These are phyloP conservation scores for Synergus itoensis DNA, from an alignment of 2,888 invertebrate genomes.

Conservation along the genomic window DNA sequence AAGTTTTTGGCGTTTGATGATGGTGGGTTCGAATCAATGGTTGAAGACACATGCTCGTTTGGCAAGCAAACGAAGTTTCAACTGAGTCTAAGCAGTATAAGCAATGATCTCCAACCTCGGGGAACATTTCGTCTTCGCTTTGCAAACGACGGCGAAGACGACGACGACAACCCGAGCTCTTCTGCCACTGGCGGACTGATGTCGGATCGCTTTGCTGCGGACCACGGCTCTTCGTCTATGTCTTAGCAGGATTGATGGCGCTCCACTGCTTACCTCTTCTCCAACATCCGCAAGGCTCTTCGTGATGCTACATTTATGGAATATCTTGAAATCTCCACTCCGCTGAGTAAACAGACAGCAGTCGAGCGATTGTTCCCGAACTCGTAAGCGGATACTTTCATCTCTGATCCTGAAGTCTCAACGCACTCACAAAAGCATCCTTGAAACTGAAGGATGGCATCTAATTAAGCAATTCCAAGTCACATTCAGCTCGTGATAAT, in stretches of 20 bases:
- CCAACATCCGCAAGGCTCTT: slow-evolving; percentile 36
- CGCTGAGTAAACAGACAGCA: slow-evolving; percentile 57
- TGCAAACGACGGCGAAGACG: slow-evolving; percentile 53
- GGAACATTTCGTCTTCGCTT: slow-evolving; percentile 44
- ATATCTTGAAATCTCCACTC: slow-evolving; percentile 73
- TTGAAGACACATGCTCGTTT: slow-evolving; percentile 3
- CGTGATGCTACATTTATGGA: slow-evolving; percentile 72
- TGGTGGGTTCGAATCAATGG: not conserved
- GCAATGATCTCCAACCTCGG: slow-evolving; percentile 44
- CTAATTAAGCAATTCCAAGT: slow-evolving; percentile 45
- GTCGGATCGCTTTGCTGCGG: slow-evolving; percentile 73
- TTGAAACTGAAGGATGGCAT: slow-evolving; percentile 36
- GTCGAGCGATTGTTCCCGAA: slow-evolving; percentile 67
- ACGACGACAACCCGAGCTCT: slow-evolving; percentile 44
- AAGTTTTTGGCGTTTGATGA: not conserved
- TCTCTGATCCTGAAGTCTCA: slow-evolving; percentile 9
- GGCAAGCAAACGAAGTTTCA: slow-evolving; percentile 47
- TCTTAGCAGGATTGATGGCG: slow-evolving; percentile 75
- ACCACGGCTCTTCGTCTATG: slow-evolving; percentile 75
- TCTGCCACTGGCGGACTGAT: slow-evolving; percentile 59
- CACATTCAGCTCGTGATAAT: not conserved
- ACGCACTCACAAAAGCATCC: slow-evolving; percentile 21
- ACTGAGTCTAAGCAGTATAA: slow-evolving; percentile 46
- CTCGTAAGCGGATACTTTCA: slow-evolving; percentile 41
- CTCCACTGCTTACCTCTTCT: slow-evolving; percentile 51